Percentiles rank a stretch among this genome's conserved stretches.
phyloP scores from a whole-genome alignment of 2,888 invertebrate genomes.

The Polydrusus cervinus region DNA sequence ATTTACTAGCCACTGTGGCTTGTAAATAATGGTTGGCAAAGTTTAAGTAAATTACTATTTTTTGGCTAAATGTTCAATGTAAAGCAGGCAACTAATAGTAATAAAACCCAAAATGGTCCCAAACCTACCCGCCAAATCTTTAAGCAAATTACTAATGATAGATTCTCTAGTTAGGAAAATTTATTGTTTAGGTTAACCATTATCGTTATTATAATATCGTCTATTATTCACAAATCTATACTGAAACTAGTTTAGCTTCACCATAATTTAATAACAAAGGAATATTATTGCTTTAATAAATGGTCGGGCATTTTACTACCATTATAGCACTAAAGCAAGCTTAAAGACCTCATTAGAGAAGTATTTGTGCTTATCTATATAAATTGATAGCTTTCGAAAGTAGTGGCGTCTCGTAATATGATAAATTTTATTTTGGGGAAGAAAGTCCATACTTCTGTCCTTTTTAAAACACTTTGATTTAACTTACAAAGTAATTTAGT shows the following conservation, averaged over 20 bases:
- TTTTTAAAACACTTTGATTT: too few relatives aligned
- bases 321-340: background rate
- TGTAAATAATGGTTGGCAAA: too few relatives aligned
- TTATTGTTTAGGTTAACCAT: background rate
- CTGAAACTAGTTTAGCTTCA: background rate
- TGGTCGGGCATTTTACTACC: background rate
- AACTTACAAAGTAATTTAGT: too few relatives aligned
- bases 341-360: constrained; percentile 2
- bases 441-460: too few relatives aligned
- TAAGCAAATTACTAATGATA: constrained; percentile 1
- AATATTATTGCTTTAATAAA: background rate
- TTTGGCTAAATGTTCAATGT: too few relatives aligned
- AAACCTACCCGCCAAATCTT: background rate
- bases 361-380: background rate
- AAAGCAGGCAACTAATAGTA: background rate
- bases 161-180: background rate
- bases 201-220: background rate
- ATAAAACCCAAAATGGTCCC: background rate
- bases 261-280: background rate
- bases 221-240: constrained; percentile 1
- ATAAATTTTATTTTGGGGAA: too few relatives aligned
- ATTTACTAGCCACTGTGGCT: too few relatives aligned
- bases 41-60: too few relatives aligned
- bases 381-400: background rate
- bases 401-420: too few relatives aligned